A percentile compares a stretch with the other conserved stretches of the same genome.
phyloP scores from a whole-genome alignment of 2,113 vertebrate genomes.

The Promerops cafer region DNA sequence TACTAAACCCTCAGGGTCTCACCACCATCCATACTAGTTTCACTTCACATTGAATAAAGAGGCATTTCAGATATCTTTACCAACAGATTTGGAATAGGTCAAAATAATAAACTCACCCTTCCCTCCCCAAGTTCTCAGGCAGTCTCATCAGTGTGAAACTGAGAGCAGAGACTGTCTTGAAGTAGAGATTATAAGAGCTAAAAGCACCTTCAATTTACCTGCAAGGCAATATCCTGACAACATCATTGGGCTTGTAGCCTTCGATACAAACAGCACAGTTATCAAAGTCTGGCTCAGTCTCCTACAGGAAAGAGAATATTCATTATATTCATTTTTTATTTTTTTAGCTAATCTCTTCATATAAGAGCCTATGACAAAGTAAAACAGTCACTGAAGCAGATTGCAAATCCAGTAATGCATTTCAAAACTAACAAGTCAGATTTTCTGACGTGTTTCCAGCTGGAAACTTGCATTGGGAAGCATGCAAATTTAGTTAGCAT shows the following conservation, averaged over 20 bases:
- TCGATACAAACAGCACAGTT: constrained; percentile 99
- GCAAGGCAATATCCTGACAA: constrained; percentile 93
- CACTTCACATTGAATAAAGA: not conserved
- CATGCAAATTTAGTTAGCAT: not conserved
- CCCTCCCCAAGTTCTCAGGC: not conserved
- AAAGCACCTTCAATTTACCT: constrained; percentile 74
- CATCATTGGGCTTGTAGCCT: constrained; percentile 93
- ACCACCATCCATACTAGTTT: not conserved
- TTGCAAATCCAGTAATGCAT: not conserved
- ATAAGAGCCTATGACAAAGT: not conserved
- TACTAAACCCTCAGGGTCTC: not conserved
- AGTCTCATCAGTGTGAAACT: not conserved
- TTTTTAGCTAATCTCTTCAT: not conserved
- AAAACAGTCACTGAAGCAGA: not conserved
- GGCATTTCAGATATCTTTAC: not conserved
- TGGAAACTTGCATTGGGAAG: not conserved
- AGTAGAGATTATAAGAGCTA: not conserved
- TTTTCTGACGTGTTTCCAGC: not conserved
- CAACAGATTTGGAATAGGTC: not conserved
- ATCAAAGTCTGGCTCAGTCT: constrained; percentile 95
- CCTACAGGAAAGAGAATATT: constrained; percentile 74
- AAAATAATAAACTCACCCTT: not conserved
- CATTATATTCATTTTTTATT: not conserved
- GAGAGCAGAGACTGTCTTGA: not conserved
- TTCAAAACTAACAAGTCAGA: not conserved